A percentile compares a stretch with the other conserved stretches of the same genome.
These are phyloP conservation scores for Clarias pachynema DNA, from an alignment of 2,797 vertebrate species.

Conservation along the genomic window DNA sequence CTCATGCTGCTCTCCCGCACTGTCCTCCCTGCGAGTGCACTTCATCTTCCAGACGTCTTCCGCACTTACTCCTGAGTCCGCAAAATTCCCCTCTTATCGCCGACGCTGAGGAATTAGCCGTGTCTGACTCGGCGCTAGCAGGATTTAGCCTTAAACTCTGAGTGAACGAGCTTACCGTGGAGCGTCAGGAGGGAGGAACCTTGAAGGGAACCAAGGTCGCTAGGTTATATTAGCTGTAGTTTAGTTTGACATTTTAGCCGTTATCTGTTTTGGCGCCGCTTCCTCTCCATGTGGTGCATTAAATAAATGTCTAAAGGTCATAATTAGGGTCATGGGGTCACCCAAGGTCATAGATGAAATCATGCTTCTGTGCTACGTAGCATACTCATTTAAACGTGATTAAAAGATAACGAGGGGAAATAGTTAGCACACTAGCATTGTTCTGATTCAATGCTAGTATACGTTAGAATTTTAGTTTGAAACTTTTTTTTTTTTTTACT, in stretches of 20 bases:
- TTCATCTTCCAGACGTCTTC: slow-evolving; percentile 19
- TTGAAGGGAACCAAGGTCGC: not conserved
- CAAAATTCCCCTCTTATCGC: not conserved
- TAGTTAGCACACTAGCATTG: no score
- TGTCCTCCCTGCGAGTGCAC: not conserved
- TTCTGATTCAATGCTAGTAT: not conserved
- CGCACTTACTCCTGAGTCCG: not conserved
- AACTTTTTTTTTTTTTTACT: not conserved
- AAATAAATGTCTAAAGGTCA: not conserved
- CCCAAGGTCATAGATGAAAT: not conserved
- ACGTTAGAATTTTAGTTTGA: no score
- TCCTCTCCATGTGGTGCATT: not conserved
- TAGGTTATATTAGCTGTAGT: not conserved
- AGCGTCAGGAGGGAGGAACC: no score
- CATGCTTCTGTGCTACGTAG: not conserved
- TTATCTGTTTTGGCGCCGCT: not conserved
- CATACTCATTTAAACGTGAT: not conserved
- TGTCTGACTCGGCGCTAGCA: not conserved
- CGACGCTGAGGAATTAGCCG: not conserved
- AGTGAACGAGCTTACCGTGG: not conserved
- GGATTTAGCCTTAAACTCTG: not conserved
- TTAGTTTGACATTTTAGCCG: not conserved
- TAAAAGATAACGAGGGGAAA: no score
- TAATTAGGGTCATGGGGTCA: not conserved
- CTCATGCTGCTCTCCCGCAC: not conserved